Percentiles rank a stretch among this genome's conserved stretches.
These are phyloP conservation scores for Chironomus striatipennis DNA, from an alignment of 1,140 invertebrate genomes.

Conservation along the genomic window DNA sequence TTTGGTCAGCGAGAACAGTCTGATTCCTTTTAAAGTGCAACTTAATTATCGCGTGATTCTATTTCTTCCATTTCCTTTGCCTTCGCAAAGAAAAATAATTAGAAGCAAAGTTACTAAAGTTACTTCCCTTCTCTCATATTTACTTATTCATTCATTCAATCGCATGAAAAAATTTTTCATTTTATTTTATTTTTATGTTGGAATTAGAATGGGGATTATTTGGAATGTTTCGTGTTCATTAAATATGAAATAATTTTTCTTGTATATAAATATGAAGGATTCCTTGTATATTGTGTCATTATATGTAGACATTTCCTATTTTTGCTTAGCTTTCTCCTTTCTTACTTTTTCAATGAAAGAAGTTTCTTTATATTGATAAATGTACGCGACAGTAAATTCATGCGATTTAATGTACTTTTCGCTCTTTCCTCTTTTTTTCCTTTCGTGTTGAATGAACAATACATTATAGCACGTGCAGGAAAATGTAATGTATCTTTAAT, in stretches of 20 bases:
- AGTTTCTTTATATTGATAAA: no score
- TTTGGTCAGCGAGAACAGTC: background rate
- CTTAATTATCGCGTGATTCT: slow-evolving; percentile 11
- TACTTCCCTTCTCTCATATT: slow-evolving; percentile 3
- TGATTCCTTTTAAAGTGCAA: background rate
- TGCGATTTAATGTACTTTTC: background rate
- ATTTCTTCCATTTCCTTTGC: background rate
- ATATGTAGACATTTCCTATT: no score
- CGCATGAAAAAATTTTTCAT: slow-evolving; percentile 12
- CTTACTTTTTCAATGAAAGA: no score
- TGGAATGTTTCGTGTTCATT: no score
- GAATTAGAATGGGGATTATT: no score
- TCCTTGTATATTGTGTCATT: no score
- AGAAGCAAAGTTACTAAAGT: background rate
- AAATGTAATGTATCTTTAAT: slow-evolving; percentile 15
- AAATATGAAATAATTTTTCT: no score
- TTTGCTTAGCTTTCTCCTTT: no score
- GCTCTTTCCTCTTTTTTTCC: background rate
- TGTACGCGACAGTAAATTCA: background rate
- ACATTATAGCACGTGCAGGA: background rate
- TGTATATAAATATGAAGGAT: no score
- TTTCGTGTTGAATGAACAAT: background rate
- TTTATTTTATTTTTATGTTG: background rate
- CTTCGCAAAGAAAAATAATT: background rate
- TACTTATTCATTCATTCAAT: background rate